Conservation (phyloP, 2,113 vertebrate species). For the Nerophis ophidion region DNA sequence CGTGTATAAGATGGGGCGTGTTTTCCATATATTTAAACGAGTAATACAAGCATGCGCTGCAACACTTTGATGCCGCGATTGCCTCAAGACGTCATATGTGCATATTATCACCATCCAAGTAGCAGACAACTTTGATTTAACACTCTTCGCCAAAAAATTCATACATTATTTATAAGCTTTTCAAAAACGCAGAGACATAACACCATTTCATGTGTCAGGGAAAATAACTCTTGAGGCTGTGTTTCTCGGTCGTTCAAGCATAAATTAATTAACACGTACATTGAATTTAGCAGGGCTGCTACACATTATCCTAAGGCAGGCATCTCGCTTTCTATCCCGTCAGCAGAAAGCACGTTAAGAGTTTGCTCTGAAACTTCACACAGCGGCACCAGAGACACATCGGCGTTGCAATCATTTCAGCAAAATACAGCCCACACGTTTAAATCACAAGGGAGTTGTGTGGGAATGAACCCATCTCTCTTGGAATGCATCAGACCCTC, state of each 20-base stretch:
- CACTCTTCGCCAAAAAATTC: neutral
- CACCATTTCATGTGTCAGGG: conserved; percentile 10
- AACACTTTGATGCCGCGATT: conserved; percentile 16
- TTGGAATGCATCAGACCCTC: conserved; percentile 18
- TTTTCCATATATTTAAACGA: conserved; percentile 28
- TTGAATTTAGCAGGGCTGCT: conserved; percentile 56
- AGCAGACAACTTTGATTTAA: conserved; percentile 20
- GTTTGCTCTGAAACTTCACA: conserved; percentile 30
- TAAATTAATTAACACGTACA: conserved; percentile 53
- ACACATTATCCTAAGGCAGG: conserved; percentile 42
- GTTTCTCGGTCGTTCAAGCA: conserved; percentile 37
- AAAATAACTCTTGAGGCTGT: conserved; percentile 28
- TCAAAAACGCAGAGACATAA: conserved; percentile 18
- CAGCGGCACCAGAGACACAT: conserved; percentile 20
- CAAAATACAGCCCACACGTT: conserved; percentile 37
- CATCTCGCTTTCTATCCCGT: conserved; percentile 52
- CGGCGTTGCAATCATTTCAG: conserved; percentile 15
- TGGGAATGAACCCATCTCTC: conserved; percentile 26
- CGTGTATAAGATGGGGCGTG: conserved; percentile 12
- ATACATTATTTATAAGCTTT: conserved; percentile 23
- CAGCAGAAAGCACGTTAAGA: conserved; percentile 51
- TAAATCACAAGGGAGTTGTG: conserved; percentile 32
- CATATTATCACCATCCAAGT: neutral
- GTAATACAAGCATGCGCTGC: conserved; percentile 10
- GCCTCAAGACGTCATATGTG: conserved; percentile 5